Base-by-base conservation (phyloP, 2,888 invertebrate species). In the Ephialtes manifestator region DNA sequence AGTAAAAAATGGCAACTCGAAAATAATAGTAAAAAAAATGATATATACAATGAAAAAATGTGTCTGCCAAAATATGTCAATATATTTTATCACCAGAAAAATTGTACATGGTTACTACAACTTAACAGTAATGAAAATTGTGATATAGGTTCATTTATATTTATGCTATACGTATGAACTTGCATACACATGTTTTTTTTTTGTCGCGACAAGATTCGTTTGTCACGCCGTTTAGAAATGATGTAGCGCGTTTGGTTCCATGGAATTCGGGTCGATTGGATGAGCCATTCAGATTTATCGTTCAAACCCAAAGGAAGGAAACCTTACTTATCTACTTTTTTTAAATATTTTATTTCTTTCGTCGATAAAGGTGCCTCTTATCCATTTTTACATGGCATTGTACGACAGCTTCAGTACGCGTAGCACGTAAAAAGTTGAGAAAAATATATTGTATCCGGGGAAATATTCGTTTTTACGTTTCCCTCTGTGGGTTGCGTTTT, bases 61-160 rank as follows among this genome's bases (percentile, higher is more conserved):
- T 39, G 43, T 89, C 89, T 93, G 93, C 91, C 92, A 93, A 93
- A 93, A 93, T 93, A 93, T 91, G 88, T 92, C 87, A 89, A 87
- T 93, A 90, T 93, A 93, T 93, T 93, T 91, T 91, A 90, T 89
- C 90, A 90, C 90, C 90, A 91, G 87, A 90, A 89, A 88, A 92
- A 92, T 92, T 93, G 91, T 92, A 93, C 91, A 93, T 90, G 89
- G 88, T 89, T 89, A 87, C 89, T 91, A 90, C 88, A 89, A 88
- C 86, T 91, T 90, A 90, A 72, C 39, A 65, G 65, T 89, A 89
- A 90, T 91, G 89, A 89, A 92, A 89, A 89, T 88, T 89, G 82
- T 89, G 87, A 86, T 91, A 90, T 89, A 90, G 87, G 87, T 89
- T 88, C 90, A 87, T 81, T 51, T 81, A 63, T 81, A 63, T 86